phyloP scores from a whole-genome alignment of 2,888 invertebrate genomes.

The Drosophila niveifrons region DNA sequence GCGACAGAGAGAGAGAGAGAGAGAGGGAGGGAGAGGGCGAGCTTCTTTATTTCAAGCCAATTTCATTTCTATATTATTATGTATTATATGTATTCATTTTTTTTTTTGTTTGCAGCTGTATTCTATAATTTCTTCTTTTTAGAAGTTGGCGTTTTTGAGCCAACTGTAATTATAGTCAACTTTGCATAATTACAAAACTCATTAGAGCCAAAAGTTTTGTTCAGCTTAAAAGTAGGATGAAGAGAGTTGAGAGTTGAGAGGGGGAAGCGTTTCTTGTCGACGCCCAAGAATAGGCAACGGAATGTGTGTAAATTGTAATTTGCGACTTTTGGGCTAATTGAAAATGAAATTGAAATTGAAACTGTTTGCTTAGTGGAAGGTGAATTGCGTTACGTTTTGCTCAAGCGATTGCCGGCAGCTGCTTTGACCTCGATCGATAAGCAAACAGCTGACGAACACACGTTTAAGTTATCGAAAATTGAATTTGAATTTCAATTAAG shows the following conservation, averaged over 20 bases:
- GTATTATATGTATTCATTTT: background rate
- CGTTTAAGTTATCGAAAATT: conserved; percentile 16
- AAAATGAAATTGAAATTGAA: conserved; percentile 57
- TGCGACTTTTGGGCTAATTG: conserved; percentile 45
- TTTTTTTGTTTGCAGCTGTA: conserved; percentile 3
- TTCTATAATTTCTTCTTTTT: conserved; percentile 31
- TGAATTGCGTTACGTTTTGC: conserved; percentile 1
- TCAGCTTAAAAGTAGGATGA: background rate
- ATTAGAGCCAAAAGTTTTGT: conserved; percentile 56
- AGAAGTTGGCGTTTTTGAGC: conserved; percentile 22
- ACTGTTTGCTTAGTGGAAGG: conserved; percentile 12
- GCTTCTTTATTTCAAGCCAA: conserved; percentile 1
- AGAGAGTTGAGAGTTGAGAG: too few species aligned
- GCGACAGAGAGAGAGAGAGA: background rate
- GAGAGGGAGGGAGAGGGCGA: background rate
- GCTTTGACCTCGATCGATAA: conserved; percentile 35
- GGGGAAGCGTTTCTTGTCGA: background rate
- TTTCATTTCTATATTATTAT: background rate
- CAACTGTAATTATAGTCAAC: conserved; percentile 54
- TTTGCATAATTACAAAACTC: conserved; percentile 76
- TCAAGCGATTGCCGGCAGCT: conserved; percentile 31
- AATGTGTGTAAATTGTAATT: conserved; percentile 44
- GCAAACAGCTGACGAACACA: conserved; percentile 50
- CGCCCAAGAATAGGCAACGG: conserved; percentile 50
- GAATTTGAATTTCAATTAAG: conserved; percentile 36